Percentiles rank a stretch among this genome's conserved stretches.
These are phyloP conservation scores for Lasioglossum morio DNA, from an alignment of 2,888 invertebrate genomes.

Conservation along the genomic window DNA sequence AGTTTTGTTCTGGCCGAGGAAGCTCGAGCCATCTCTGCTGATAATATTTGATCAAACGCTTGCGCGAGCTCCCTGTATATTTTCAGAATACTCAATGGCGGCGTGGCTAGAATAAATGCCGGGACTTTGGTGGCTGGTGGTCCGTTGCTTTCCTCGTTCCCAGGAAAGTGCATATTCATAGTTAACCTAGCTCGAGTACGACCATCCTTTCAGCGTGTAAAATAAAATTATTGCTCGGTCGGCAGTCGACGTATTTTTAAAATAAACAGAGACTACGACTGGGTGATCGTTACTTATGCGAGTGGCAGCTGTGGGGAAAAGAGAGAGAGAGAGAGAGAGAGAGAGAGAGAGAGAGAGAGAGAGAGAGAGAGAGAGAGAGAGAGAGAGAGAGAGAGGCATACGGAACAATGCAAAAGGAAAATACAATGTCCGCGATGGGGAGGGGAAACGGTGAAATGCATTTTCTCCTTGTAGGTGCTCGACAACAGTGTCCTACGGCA, in stretches of 20 bases:
- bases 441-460: constrained; percentile 43
- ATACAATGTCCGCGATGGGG: constrained; percentile 36
- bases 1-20: neutral
- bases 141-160: neutral
- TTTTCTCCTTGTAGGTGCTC: constrained; percentile 57
- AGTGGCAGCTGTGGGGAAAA: neutral
- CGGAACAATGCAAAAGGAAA: constrained; percentile 53
- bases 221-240: constrained; percentile 10
- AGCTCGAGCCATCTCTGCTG: neutral
- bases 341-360: neutral
- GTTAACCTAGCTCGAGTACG: constrained; percentile 16
- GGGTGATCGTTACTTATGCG: constrained; percentile 40
- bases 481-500: constrained; percentile 49
- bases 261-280: constrained; percentile 33
- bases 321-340: neutral
- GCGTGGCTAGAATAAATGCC: neutral
- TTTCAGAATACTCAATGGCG: constrained; percentile 6
- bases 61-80: neutral
- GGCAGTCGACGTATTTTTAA: constrained; percentile 17
- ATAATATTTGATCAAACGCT: constrained; percentile 11
- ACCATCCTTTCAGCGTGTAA: constrained; percentile 2
- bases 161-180: constrained; percentile 33
- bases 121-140: neutral
- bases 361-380: neutral
- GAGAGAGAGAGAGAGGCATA: neutral